phyloP scores from a whole-genome alignment of 2,113 vertebrate genomes.

The Uria lomvia region DNA sequence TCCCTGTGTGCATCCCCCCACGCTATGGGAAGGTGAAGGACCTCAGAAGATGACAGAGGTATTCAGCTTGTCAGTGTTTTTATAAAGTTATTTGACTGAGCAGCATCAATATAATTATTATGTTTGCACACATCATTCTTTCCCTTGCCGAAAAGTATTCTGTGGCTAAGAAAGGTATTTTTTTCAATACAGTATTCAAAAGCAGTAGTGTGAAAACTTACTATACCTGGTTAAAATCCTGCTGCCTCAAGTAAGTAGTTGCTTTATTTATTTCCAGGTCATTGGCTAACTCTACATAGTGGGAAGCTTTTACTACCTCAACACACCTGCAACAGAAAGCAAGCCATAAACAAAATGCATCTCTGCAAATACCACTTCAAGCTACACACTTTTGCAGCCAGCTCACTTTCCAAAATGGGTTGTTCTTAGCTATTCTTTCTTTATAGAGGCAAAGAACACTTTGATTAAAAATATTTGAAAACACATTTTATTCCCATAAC shows the following conservation, averaged over 20 bases:
- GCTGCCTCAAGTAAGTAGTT: slow-evolving; percentile 92
- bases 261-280: slow-evolving; percentile 98
- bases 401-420: background rate
- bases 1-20: background rate
- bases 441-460: background rate
- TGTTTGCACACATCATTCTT: background rate
- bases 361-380: background rate
- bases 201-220: background rate
- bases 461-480: background rate
- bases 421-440: background rate
- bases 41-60: background rate
- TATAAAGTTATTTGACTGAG: background rate
- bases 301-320: slow-evolving; percentile 91
- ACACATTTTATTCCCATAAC: background rate
- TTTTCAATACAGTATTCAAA: background rate
- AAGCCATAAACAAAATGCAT: background rate
- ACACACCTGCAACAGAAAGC: slow-evolving; percentile 85
- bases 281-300: slow-evolving; percentile 93
- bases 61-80: background rate
- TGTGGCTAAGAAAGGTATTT: background rate
- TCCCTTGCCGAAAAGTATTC: background rate
- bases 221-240: slow-evolving; percentile 91
- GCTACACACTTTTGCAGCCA: background rate
- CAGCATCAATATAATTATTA: background rate
- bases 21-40: background rate